Percentiles rank a stretch among this genome's conserved stretches.
phyloP scores from a whole-genome alignment of 2,797 vertebrate genomes.

The Falco rusticolus region DNA sequence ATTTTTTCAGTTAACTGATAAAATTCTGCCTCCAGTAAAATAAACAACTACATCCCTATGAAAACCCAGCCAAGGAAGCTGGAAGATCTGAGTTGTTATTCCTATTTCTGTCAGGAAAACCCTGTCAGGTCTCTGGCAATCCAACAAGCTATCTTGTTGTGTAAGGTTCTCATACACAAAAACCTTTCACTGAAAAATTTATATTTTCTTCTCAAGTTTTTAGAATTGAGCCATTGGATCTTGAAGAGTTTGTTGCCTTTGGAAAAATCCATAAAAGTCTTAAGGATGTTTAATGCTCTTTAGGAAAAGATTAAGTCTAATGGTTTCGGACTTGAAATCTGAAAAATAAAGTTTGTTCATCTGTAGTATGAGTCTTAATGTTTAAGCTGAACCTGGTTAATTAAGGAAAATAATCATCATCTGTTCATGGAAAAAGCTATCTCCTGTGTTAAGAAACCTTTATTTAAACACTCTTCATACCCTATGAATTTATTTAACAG shows the following conservation, averaged over 20 bases:
- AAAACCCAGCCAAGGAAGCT: neutral
- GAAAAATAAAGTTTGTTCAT: neutral
- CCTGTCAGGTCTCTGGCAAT: neutral
- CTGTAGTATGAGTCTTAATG: neutral
- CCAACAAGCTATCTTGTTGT: neutral
- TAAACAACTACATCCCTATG: neutral
- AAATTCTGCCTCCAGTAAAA: neutral
- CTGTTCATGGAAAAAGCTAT: slow-evolving; percentile 19
- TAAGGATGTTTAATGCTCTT: neutral
- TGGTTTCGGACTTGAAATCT: neutral
- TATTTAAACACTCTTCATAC: neutral
- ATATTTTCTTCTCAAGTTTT: neutral
- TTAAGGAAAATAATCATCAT: slow-evolving; percentile 42
- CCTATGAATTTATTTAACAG: slow-evolving; percentile 10
- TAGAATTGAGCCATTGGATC: neutral
- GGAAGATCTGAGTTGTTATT: neutral
- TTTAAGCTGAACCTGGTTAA: neutral
- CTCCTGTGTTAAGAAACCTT: neutral
- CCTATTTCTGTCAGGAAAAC: neutral
- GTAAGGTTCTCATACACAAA: neutral
- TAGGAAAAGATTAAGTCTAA: neutral
- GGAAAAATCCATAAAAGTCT: neutral
- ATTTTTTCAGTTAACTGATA: neutral
- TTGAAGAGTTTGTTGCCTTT: neutral
- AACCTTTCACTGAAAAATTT: neutral